phyloP scores from a whole-genome alignment of 2,888 invertebrate genomes.

The Hemaris fuciformis region DNA sequence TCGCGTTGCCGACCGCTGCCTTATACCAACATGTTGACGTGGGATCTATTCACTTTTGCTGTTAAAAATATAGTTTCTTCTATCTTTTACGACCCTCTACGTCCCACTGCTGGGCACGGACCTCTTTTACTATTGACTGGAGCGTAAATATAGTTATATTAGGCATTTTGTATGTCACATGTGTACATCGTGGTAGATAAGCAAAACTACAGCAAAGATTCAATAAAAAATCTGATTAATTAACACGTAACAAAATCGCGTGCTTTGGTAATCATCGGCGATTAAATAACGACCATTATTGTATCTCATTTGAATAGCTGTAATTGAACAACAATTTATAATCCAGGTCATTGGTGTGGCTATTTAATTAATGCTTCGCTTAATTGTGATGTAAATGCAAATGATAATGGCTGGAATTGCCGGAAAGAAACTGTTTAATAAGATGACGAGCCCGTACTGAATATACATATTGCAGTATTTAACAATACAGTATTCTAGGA shows the following conservation, averaged over 20 bases:
- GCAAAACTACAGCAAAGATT: background rate
- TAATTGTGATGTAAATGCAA: background rate
- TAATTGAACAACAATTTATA: background rate
- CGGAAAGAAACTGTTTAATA: background rate
- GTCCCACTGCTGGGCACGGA: too few relatives aligned
- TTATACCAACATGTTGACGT: too few relatives aligned
- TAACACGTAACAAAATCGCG: background rate
- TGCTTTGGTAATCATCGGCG: background rate
- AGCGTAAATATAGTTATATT: too few relatives aligned
- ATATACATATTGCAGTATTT: too few relatives aligned
- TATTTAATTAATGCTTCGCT: background rate
- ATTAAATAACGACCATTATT: background rate
- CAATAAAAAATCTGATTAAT: background rate
- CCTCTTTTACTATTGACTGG: too few relatives aligned
- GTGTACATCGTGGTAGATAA: too few relatives aligned
- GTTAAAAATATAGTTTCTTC: too few relatives aligned
- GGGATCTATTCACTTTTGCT: too few relatives aligned
- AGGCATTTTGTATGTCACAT: too few relatives aligned
- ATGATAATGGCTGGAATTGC: background rate
- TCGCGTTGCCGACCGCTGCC: too few relatives aligned
- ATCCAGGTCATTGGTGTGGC: background rate
- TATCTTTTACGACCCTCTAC: too few relatives aligned
- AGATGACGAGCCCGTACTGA: background rate
- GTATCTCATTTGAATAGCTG: background rate
- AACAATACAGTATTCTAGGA: too few relatives aligned